Evolutionary conservation across 2,797 vertebrate genomes (phyloP).

Genomic region (Chaunax sp.): DNA sequence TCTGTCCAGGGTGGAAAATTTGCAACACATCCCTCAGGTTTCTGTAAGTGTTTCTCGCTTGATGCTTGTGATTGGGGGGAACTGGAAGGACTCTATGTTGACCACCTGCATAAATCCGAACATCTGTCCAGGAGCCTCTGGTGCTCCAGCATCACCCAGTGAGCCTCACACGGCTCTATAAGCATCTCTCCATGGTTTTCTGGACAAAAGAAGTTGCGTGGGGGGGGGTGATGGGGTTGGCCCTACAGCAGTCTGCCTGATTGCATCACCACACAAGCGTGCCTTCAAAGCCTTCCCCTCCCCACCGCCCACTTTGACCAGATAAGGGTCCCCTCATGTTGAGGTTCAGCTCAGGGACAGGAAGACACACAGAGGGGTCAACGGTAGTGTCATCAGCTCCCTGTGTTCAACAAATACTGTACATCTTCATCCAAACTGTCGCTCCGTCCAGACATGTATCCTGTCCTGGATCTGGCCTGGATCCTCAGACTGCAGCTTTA

Average conservation of each 20-base stretch:
- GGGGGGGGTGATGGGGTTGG: conserved; percentile 8
- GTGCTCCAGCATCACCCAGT: conserved; percentile 39
- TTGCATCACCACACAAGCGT: conserved; percentile 83
- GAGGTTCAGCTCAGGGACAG: conserved; percentile 84
- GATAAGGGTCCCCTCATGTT: conserved; percentile 81
- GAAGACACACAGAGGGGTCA: conserved; percentile 82
- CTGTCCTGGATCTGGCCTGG: conserved; percentile 13
- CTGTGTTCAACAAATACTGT: conserved; percentile 65
- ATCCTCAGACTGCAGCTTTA: conserved; percentile 34
- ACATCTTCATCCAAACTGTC: conserved; percentile 49
- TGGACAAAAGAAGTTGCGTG: conserved; percentile 27
- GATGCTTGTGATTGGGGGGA: conserved; percentile 63
- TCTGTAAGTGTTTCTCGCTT: conserved; percentile 73
- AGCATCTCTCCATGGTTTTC: conserved; percentile 48
- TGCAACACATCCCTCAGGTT: conserved; percentile 68
- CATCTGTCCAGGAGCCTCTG: conserved; percentile 45
- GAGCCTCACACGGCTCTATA: conserved; percentile 16
- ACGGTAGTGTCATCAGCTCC: conserved; percentile 77
- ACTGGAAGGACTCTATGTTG: conserved; percentile 59
- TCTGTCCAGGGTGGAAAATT: conserved; percentile 81
- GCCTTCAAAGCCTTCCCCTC: conserved; percentile 83
- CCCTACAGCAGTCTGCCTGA: conserved; percentile 81
- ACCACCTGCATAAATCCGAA: conserved; percentile 51
- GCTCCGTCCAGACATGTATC: conserved; percentile 47
- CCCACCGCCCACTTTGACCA: conserved; percentile 82